Base-by-base conservation (phyloP, 2,797 vertebrate genomes). In the Sebastes taczanowskii region DNA sequence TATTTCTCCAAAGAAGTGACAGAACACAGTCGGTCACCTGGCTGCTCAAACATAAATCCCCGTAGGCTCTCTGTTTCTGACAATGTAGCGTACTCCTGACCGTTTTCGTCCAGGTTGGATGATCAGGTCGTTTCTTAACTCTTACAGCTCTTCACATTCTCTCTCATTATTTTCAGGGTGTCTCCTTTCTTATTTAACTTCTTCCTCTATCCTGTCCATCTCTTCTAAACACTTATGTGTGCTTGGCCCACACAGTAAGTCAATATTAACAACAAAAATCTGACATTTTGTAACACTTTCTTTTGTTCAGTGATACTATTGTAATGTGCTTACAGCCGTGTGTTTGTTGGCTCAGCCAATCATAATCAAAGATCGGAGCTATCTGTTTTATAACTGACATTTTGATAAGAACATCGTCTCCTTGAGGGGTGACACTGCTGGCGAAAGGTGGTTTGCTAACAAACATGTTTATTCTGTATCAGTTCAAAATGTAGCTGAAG, bases 401-500 rank as follows among this genome's bases (percentile, higher is more conserved):
- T 78, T 76, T 60, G 32, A 73, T 71, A 46, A 71, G 63, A 60
- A 73, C 6, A 3, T 5, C 29, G 11, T 59, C 27, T 70, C 61
- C 86, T 72, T 34, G 42, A 60, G 68, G 61, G 61, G 58, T 55
- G 49, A 78, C 59, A 32, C 66, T 38, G 30, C 34, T 49, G 34
- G 25, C 59, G 55, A 70, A 76, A 78, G 32, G 34, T 66, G 23
- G 53, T 61, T 62, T 62, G 29, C 60, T 46, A 23, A 38, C 30
- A 60, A 72, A 79, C 9, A 63, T 52, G 59, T 11, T 6, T 35
- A 13, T 62, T 62, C 20, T 75, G 49, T 25, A 75, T 68, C 38
- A 56, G 32, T 63, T 61, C 6, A 25, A 16, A 68, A 77, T 35
- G 59, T 7, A 65, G 38, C 74, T 52, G 18, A 42, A 53, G 9